These are phyloP conservation scores for Papio anubis DNA, from an alignment of 2,113 vertebrate genomes.

Conservation along the genomic window DNA sequence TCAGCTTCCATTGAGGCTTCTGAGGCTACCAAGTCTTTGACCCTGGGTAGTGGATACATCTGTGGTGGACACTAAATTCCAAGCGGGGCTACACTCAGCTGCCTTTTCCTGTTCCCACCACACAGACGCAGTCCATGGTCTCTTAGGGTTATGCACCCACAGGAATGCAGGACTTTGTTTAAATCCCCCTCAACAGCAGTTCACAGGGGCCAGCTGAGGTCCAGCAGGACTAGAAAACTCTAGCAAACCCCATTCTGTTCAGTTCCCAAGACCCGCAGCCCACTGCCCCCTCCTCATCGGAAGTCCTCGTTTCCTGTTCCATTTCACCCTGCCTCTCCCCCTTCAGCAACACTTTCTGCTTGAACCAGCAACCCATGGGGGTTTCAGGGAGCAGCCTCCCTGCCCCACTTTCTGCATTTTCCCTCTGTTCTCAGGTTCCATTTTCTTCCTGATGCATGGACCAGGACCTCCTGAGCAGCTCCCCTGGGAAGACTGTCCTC, in stretches of 20 bases:
- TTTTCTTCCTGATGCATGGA: neutral
- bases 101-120: neutral
- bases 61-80: constrained; percentile 18
- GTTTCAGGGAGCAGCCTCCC: neutral
- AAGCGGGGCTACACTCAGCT: neutral
- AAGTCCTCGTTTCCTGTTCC: neutral
- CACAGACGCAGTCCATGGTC: accelerated
- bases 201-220: neutral
- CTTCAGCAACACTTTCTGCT: neutral
- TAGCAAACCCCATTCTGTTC: neutral
- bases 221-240: neutral
- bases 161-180: neutral
- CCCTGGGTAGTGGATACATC: neutral
- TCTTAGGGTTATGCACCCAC: neutral
- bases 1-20: neutral
- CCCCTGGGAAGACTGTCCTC: neutral
- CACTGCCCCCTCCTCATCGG: neutral
- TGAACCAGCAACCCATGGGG: neutral
- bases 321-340: neutral
- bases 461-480: neutral
- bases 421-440: neutral
- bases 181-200: neutral
- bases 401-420: neutral
- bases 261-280: neutral
- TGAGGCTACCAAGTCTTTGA: neutral